Percentiles rank a stretch among this genome's conserved stretches.
phyloP scores from a whole-genome alignment of 1,140 invertebrate species.

The Colletes latitarsis region DNA sequence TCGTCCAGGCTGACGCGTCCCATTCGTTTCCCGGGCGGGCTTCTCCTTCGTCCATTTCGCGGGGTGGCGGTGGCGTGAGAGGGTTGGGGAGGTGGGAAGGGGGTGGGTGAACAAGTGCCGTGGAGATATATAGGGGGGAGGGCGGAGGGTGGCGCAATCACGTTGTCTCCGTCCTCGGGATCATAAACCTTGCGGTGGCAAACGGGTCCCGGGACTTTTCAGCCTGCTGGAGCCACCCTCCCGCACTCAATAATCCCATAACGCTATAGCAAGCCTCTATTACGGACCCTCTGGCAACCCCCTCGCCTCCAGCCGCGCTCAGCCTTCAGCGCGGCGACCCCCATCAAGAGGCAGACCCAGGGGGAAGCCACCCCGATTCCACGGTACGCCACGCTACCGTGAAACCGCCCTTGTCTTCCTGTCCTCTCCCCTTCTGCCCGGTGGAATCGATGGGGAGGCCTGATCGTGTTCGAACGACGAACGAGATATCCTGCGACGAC shows the following conservation, averaged over 20 bases:
- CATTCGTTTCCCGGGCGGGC: constrained; percentile 55
- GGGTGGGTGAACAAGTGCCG: background rate
- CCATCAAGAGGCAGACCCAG: constrained; percentile 38
- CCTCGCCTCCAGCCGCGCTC: background rate
- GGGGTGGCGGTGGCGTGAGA: constrained; percentile 48
- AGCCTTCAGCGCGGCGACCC: constrained; percentile 28
- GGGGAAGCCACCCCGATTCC: constrained; percentile 44
- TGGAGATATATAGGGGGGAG: constrained; percentile 31
- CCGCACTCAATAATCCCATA: constrained; percentile 74
- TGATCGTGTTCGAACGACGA: constrained; percentile 63
- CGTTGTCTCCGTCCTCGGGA: constrained; percentile 54
- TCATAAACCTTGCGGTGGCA: constrained; percentile 73
- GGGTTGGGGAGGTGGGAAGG: constrained; percentile 30
- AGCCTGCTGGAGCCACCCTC: constrained; percentile 62
- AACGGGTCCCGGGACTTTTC: constrained; percentile 76
- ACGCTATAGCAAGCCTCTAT: constrained; percentile 71
- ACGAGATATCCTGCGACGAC: background rate
- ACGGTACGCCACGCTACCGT: constrained; percentile 47
- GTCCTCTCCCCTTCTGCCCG: constrained; percentile 35
- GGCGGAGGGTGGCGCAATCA: constrained; percentile 32
- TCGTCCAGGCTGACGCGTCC: constrained; percentile 23
- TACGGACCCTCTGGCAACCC: constrained; percentile 44
- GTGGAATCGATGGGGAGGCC: constrained; percentile 72
- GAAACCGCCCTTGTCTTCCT: constrained; percentile 60
- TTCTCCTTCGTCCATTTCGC: constrained; percentile 68